phyloP scores from a whole-genome alignment of 2,113 vertebrate species.

The Mystacornis crossleyi region DNA sequence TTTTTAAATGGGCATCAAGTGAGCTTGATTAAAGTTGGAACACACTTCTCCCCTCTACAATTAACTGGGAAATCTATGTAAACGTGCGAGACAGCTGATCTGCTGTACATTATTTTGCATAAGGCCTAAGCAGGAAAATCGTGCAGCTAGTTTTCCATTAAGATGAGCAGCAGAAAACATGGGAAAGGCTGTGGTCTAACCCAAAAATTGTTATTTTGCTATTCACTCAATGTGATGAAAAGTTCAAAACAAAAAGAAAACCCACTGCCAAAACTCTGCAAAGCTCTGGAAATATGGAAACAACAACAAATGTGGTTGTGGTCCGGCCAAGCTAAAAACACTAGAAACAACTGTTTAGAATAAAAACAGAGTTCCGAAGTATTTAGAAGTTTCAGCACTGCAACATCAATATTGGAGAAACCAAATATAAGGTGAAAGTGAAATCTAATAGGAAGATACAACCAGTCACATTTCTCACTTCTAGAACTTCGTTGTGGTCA shows the following conservation, averaged over 20 bases:
- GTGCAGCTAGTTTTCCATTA: not conserved
- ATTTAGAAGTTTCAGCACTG: not conserved
- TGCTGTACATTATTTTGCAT: not conserved
- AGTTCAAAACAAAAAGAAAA: not conserved
- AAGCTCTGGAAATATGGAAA: not conserved
- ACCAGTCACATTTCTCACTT: not conserved
- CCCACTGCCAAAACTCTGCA: not conserved
- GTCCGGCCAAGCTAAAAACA: not conserved
- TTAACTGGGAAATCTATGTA: not conserved
- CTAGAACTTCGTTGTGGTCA: not conserved
- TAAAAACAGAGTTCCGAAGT: not conserved
- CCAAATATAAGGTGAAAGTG: not conserved
- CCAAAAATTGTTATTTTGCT: not conserved
- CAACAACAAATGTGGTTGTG: rapidly evolving
- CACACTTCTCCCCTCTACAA: not conserved
- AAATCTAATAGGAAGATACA: not conserved
- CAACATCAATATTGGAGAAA: not conserved
- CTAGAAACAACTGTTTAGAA: not conserved
- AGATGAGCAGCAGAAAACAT: not conserved
- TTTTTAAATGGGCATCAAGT: not conserved
- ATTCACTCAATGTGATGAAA: not conserved
- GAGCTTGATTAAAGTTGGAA: not conserved
- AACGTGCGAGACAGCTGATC: not conserved
- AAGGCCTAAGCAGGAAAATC: not conserved
- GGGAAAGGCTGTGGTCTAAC: not conserved